These are phyloP conservation scores for Cerceris ruficornis DNA, from an alignment of 2,888 invertebrate species.

Conservation along the genomic window DNA sequence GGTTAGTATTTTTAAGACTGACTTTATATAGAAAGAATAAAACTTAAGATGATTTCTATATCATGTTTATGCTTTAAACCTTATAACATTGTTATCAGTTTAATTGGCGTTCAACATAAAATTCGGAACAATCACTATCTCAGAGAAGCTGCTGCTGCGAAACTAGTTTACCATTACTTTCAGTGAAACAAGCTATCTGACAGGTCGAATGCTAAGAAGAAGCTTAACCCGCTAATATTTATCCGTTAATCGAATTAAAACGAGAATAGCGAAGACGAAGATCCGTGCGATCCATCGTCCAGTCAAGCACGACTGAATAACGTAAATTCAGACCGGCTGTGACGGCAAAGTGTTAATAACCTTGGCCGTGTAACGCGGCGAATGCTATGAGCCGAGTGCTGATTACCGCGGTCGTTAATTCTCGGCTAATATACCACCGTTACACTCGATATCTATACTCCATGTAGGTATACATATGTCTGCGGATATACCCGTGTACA, in stretches of 20 bases:
- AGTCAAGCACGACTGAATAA: constrained; percentile 36
- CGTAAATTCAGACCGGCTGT: constrained; percentile 63
- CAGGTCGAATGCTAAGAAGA: constrained; percentile 24
- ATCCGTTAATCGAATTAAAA: constrained; percentile 6
- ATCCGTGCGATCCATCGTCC: constrained; percentile 36
- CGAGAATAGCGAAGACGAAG: constrained; percentile 27
- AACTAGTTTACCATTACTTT: not conserved
- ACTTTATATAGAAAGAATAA: too few species aligned
- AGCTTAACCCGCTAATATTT: not conserved
- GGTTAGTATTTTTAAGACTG: too few species aligned
- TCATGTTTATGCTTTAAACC: too few species aligned
- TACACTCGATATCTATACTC: constrained; percentile 59
- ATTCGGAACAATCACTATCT: too few species aligned
- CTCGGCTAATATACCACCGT: constrained; percentile 66
- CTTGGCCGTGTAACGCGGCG: constrained; percentile 68
- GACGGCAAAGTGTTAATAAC: constrained; percentile 63
- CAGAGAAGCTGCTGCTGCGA: too few species aligned
- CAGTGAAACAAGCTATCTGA: not conserved
- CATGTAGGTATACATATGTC: constrained; percentile 37
- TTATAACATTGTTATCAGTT: too few species aligned
- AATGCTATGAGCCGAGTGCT: constrained; percentile 67
- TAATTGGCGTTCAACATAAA: too few species aligned
- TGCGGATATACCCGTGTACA: constrained; percentile 30
- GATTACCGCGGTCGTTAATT: constrained; percentile 71
- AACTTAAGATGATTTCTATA: too few species aligned